Evolutionary conservation across 2,113 vertebrate genomes (phyloP).

Genomic region (Scolopax mira): DNA sequence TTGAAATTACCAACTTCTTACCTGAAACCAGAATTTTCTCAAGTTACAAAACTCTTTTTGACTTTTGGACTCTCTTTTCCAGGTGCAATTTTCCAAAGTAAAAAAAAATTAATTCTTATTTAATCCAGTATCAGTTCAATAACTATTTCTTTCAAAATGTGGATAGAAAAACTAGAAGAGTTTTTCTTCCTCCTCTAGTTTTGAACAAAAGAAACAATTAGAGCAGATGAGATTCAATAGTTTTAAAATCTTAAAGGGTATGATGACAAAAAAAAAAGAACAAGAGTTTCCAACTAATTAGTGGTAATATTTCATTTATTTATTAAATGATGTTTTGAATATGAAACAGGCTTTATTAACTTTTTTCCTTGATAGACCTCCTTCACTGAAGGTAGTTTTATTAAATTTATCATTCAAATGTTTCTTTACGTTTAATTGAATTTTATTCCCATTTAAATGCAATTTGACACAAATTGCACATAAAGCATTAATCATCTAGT

Average conservation of each 20-base stretch:
- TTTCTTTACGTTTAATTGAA: slow-evolving; percentile 45
- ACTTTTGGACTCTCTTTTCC: background rate
- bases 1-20: background rate
- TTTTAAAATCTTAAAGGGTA: background rate
- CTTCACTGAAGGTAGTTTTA: background rate
- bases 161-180: background rate
- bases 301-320: background rate
- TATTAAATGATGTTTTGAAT: background rate
- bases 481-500: slow-evolving; percentile 27
- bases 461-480: slow-evolving; percentile 30
- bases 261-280: background rate
- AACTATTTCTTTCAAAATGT: background rate
- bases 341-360: background rate
- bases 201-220: background rate
- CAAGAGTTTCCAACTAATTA: background rate
- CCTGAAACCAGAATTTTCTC: background rate
- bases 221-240: background rate
- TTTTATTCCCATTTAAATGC: slow-evolving; percentile 47
- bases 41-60: background rate
- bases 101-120: background rate
- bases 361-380: background rate
- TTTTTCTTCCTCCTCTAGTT: background rate
- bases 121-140: background rate
- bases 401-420: slow-evolving; percentile 32
- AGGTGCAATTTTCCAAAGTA: background rate